Percentiles rank a stretch among this genome's conserved stretches.
Conservation (phyloP, 2,888 invertebrate species). For the Anagyrus pseudococci region DNA sequence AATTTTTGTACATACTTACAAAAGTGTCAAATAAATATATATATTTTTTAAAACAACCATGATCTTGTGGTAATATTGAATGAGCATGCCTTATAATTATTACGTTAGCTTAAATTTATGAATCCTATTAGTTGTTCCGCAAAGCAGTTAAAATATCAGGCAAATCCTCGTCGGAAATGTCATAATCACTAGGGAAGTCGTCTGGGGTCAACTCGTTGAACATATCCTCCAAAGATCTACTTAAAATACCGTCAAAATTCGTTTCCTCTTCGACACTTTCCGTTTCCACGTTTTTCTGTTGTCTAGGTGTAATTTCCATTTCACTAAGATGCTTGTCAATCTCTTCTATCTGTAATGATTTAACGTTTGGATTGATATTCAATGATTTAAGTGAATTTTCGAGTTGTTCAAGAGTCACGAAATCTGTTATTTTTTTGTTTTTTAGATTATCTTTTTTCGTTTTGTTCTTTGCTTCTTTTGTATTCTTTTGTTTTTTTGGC, state of each 20-base stretch:
- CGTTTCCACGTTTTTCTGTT: neutral
- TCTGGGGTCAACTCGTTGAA: conserved; percentile 54
- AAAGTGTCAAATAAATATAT: neutral
- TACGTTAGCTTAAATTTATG: neutral
- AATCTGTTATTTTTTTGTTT: conserved; percentile 36
- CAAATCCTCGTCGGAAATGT: conserved; percentile 60
- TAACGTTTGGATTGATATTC: conserved; percentile 56
- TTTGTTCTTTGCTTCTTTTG: conserved; percentile 29
- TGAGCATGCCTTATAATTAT: neutral
- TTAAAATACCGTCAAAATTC: conserved; percentile 52
- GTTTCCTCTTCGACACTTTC: conserved; percentile 49
- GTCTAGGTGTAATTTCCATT: no score
- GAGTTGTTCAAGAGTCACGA: conserved; percentile 34
- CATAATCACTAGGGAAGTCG: conserved; percentile 58
- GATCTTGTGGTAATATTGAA: neutral
- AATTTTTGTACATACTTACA: conserved; percentile 3
- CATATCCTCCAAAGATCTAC: conserved; percentile 58
- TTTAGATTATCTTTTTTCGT: conserved; percentile 37
- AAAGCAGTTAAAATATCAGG: neutral
- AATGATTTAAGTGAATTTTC: conserved; percentile 52
- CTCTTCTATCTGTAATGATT: no score
- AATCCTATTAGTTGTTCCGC: neutral
- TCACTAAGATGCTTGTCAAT: no score
- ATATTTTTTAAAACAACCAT: neutral
- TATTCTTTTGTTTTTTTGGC: conserved; percentile 41